phyloP scores from a whole-genome alignment of 2,888 invertebrate species.

The Altica lythri region DNA sequence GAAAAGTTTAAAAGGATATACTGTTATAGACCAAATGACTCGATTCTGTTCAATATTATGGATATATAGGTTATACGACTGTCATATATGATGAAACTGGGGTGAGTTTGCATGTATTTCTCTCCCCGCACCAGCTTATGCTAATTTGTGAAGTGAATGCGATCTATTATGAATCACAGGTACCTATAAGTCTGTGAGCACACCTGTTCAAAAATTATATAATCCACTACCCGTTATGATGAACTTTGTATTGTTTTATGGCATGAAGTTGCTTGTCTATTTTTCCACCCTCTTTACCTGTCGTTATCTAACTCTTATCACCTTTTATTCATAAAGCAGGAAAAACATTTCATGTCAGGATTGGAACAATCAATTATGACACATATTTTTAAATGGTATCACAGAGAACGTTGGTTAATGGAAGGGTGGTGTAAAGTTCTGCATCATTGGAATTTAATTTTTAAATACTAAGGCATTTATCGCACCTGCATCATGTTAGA shows the following conservation, averaged over 20 bases:
- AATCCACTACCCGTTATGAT: conserved; percentile 25
- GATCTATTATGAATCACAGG: conserved; percentile 41
- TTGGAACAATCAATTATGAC: conserved; percentile 12
- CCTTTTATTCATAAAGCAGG: conserved; percentile 26
- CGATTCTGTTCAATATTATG: conserved; percentile 23
- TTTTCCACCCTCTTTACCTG: conserved; percentile 22
- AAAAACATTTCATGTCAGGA: conserved; percentile 25
- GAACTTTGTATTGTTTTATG: conserved; percentile 28
- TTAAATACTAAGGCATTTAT: too few species aligned
- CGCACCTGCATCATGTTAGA: too few species aligned
- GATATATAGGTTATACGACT: conserved; percentile 35
- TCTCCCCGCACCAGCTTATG: conserved; percentile 39
- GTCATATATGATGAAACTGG: conserved; percentile 32
- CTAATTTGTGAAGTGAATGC: conserved; percentile 43
- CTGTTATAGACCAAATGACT: conserved; percentile 13
- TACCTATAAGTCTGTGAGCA: conserved; percentile 33
- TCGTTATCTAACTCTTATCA: conserved; percentile 29
- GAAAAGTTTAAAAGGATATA: background rate
- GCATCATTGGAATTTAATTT: conserved; percentile 8
- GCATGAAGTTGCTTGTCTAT: conserved; percentile 27
- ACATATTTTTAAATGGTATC: conserved; percentile 12
- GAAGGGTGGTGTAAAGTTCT: conserved; percentile 10
- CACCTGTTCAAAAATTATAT: conserved; percentile 37
- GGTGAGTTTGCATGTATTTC: conserved; percentile 21
- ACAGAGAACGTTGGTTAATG: conserved; percentile 7